Percentiles rank a stretch among this genome's conserved stretches.
phyloP scores from a whole-genome alignment of 2,888 invertebrate genomes.

The Drosophila paramelanica region DNA sequence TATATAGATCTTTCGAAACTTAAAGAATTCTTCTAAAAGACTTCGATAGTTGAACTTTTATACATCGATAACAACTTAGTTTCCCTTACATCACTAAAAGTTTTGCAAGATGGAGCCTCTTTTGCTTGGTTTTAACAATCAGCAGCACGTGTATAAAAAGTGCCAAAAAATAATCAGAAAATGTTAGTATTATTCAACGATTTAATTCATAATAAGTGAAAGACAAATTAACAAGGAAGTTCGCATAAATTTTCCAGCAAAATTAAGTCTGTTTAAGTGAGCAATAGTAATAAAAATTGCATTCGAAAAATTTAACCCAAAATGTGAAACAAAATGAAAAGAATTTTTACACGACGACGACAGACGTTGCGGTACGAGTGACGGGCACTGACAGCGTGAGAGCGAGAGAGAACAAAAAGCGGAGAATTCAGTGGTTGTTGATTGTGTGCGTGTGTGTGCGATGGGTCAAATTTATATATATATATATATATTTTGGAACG shows the following conservation, averaged over 20 bases:
- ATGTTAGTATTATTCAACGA: constrained; percentile 83
- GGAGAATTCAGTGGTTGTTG: constrained; percentile 63
- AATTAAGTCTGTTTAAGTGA: constrained; percentile 52
- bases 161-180: constrained; percentile 85
- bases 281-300: constrained; percentile 41
- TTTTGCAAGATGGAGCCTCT: constrained; percentile 84
- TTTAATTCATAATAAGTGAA: constrained; percentile 52
- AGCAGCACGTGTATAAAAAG: constrained; percentile 86
- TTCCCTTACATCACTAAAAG: constrained; percentile 77
- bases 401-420: constrained; percentile 12
- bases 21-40: background rate
- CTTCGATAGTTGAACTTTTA: constrained; percentile 23
- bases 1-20: background rate
- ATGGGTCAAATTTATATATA: constrained; percentile 45
- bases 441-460: constrained; percentile 41
- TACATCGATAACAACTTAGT: constrained; percentile 51
- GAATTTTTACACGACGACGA: constrained; percentile 64
- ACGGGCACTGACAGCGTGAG: constrained; percentile 48
- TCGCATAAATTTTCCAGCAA: constrained; percentile 40
- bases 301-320: constrained; percentile 56
- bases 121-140: constrained; percentile 85
- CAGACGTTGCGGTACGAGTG: constrained; percentile 58
- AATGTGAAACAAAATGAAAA: constrained; percentile 66
- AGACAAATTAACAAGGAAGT: constrained; percentile 36
- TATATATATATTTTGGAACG: constrained; percentile 29